Evolutionary conservation across 2,888 invertebrate genomes (phyloP).

Genomic region (Acronicta psi): DNA sequence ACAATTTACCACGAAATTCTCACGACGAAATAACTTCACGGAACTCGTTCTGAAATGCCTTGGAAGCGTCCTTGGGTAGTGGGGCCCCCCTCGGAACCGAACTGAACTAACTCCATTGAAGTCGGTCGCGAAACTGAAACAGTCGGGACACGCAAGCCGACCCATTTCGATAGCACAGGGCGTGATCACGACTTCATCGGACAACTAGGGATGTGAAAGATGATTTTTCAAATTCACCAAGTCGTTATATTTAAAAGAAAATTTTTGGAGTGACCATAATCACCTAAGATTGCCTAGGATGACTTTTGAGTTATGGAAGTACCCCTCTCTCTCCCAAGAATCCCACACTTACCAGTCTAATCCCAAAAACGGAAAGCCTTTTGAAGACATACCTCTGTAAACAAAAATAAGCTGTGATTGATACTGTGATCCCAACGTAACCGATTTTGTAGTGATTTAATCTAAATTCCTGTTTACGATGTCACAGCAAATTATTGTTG

Average conservation of each 20-base stretch:
- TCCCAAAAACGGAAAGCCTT: too few species aligned
- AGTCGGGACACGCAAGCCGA: conserved; percentile 52
- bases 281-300: too few species aligned
- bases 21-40: conserved; percentile 10
- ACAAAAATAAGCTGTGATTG: too few species aligned
- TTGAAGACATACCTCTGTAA: too few species aligned
- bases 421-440: too few species aligned
- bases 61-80: conserved; percentile 46
- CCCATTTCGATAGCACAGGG: conserved; percentile 44
- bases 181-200: conserved; percentile 28
- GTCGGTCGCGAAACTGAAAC: conserved; percentile 53
- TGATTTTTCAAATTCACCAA: not conserved
- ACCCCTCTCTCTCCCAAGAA: too few species aligned
- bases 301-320: too few species aligned
- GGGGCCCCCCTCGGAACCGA: conserved; percentile 24
- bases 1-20: conserved; percentile 34
- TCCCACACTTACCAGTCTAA: too few species aligned
- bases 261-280: too few species aligned
- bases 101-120: conserved; percentile 43
- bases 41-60: conserved; percentile 24
- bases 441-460: too few species aligned
- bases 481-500: not conserved
- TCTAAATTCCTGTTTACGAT: conserved; percentile 2
- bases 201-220: conserved; percentile 24
- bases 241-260: too few species aligned